Evolutionary conservation across 2,113 vertebrate genomes (phyloP), one percentile per base, ranked within the genome.

Genomic region (Panurus biarmicus): DNA sequence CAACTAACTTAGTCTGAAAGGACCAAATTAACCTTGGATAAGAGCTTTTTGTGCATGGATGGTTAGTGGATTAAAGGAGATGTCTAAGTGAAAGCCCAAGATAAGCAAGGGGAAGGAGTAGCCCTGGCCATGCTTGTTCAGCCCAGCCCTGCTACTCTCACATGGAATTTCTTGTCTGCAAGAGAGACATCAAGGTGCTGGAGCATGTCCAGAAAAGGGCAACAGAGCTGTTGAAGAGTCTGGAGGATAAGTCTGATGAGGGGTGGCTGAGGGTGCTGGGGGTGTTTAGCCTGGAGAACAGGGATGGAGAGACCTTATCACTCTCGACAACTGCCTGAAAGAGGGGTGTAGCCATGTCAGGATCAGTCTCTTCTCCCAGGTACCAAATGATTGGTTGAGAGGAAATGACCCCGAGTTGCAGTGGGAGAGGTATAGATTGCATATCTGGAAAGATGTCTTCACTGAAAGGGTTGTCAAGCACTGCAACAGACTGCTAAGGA

Each of bases 11-110:
- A 48, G 87, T 66, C 75, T 97, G 95, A 96, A 97, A 96, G 90
- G 78, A 95, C 94, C 79, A 96, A 95, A 95, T 96, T 94, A 95
- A 94, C 94, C 94, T 95, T 83, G 72, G 85, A 83, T 95, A 95
- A 97, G 85, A 91, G 82, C 44, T 82, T 97, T 96, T 95, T 84
- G 67, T 95, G 93, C 93, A 94, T 94, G 94, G 67, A 58, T 95
- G 89, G 67, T 76, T 87, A 77, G 54, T 70, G 51, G 71, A 87
- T 94, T 94, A 90, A 76, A 54, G 54, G 66, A 78, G 69, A 90
- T 70, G 10, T 47, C 33, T 66, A 62, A 91, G 36, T 38, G 65
- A 90, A 89, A 88, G 38, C 44, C 87, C 44, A n/a, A 4, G 73
- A 13, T 44, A 61, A 62, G 38, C 0, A 0, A 76, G 42, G 22